A percentile compares a stretch with the other conserved stretches of the same genome.
Conservation (phyloP, 2,888 invertebrate genomes). For the Actias luna region DNA sequence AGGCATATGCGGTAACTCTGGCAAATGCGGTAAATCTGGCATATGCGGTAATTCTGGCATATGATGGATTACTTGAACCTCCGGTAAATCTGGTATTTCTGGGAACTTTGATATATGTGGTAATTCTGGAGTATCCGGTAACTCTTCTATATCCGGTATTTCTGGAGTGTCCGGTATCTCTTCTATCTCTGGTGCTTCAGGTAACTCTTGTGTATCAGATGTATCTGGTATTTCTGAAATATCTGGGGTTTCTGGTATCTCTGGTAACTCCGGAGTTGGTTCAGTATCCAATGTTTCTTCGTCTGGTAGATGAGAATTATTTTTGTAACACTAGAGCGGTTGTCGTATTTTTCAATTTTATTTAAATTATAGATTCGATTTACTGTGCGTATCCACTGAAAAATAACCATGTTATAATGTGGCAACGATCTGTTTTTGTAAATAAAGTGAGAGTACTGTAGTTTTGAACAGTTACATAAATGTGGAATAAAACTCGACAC, state of each 20-base stretch:
- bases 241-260: constrained; percentile 23
- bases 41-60: constrained; percentile 19
- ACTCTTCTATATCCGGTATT: constrained; percentile 13
- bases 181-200: constrained; percentile 17
- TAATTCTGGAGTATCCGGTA: constrained; percentile 9
- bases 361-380: constrained; percentile 18
- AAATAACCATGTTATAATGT: not conserved
- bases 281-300: constrained; percentile 69
- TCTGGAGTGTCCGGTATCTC: constrained; percentile 16
- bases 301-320: constrained; percentile 59
- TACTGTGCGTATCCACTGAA: not conserved
- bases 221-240: constrained; percentile 22
- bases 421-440: not conserved
- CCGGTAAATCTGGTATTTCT: constrained; percentile 21
- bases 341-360: constrained; percentile 67
- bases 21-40: constrained; percentile 24
- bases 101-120: constrained; percentile 23
- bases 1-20: constrained; percentile 8
- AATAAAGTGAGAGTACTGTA: not conserved
- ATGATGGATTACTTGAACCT: too few species aligned
- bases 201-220: constrained; percentile 20
- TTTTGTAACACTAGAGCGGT: constrained; percentile 54
- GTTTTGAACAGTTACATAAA: not conserved
- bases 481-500: not conserved
- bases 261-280: constrained; percentile 32